Conservation (phyloP, 64 coral and sea anemone species). For the Montipora efflorescens region DNA sequence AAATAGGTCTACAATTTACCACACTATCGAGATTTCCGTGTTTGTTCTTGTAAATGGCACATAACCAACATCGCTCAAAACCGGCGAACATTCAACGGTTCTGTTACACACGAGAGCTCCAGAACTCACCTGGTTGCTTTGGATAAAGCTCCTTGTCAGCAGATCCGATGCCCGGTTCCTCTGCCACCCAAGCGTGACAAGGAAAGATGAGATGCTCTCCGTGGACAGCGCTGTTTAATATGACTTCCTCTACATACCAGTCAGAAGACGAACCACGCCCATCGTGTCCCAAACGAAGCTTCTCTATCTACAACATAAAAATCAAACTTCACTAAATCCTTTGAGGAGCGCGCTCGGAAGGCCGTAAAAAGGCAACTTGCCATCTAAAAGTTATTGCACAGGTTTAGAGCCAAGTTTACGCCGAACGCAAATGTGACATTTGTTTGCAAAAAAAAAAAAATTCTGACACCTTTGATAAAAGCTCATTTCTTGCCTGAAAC, state of each 20-base stretch:
- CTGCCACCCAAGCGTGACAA: slow-evolving; percentile 83
- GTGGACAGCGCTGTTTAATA: slow-evolving; percentile 79
- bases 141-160: slow-evolving; percentile 84
- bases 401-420: too few species aligned
- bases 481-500: too few species aligned
- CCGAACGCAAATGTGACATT: too few species aligned
- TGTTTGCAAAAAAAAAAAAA: too few species aligned
- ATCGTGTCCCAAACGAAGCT: slow-evolving; percentile 93
- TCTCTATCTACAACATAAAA: slow-evolving; percentile 72
- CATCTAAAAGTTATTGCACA: too few species aligned
- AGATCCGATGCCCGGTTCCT: slow-evolving; percentile 66
- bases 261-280: slow-evolving; percentile 68
- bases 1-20: too few species aligned
- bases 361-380: too few species aligned
- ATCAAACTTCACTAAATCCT: not conserved
- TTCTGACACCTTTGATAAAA: too few species aligned
- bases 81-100: too few species aligned
- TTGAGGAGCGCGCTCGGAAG: not conserved
- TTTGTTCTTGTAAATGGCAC: too few species aligned
- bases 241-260: slow-evolving; percentile 94
- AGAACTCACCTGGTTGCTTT: slow-evolving; percentile 70
- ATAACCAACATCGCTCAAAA: too few species aligned
- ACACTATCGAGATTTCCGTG: too few species aligned
- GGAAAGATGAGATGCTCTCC: slow-evolving; percentile 96
- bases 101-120: not conserved